Evolutionary conservation across 2,113 vertebrate species (phyloP), one percentile per base, ranked within the genome.

Genomic region (Athene noctua): DNA sequence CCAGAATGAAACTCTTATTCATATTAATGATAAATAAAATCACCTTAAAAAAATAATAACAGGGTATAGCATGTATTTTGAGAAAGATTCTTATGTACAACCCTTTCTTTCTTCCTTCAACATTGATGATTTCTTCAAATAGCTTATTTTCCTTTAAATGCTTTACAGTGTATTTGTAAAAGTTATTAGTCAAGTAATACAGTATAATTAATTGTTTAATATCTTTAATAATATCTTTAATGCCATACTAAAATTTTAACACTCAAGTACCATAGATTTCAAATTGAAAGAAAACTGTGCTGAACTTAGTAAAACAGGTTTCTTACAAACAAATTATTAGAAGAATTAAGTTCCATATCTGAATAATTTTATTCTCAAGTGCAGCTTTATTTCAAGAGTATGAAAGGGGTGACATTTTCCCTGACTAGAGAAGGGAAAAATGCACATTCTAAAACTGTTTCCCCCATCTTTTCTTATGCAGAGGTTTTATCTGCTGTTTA

Each of bases 401-500:
- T 90, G 75, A 97, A 94, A 92, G 92, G 46, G 80, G 94, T 86
- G 88, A 95, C 91, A 94, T 91, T 97, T 94, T 90, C 67, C 63
- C 96, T 97, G 71, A 32, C 34, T 96, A 86, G 87, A 95, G 85
- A 85, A 94, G 66, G 96, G 55, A 65, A 93, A 94, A 96, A 96
- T 93, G 88, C 67, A 72, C 67, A 61, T 94, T 97, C 93, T 97
- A 88, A 96, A 98, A 96, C 86, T 92, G 96, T 95, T 97, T 90
- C 94, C 71, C 67, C 81, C 71, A 51, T 97, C 94, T 96, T 96
- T 95, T 95, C 98, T 98, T 99, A 99, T 98, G 99, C 98, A 98
- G 98, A 94, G 94, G 96, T 98, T 98, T 99, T 98, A 98, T 98
- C 98, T 98, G 92, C 98, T 96, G 93, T 98, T 98, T 98, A 99